phyloP scores from a whole-genome alignment of 2,113 vertebrate genomes.

The Dasyornis broadbenti region DNA sequence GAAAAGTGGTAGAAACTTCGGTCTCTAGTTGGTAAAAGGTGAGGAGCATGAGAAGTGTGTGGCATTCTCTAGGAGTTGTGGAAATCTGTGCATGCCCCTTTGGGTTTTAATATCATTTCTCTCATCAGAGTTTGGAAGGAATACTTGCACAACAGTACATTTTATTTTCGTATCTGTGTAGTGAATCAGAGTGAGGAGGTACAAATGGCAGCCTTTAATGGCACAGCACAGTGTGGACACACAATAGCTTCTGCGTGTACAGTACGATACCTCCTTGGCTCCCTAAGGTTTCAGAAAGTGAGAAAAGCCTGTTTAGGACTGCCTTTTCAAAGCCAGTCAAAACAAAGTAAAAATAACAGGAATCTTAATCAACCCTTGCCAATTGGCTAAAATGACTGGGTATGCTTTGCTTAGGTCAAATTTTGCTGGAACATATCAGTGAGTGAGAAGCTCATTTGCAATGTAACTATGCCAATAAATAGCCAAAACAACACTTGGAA shows the following conservation, averaged over 20 bases:
- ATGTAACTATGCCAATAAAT: constrained; percentile 13
- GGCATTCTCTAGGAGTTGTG: background rate
- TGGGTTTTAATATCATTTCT: background rate
- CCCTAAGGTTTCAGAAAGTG: background rate
- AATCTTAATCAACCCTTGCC: constrained; percentile 2
- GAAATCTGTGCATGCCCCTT: background rate
- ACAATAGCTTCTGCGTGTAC: background rate
- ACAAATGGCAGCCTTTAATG: background rate
- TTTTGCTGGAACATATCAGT: constrained; percentile 2
- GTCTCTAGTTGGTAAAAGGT: background rate
- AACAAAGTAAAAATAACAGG: constrained; percentile 46
- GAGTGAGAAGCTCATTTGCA: constrained; percentile 4
- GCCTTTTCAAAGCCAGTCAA: constrained; percentile 45
- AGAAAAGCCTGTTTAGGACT: constrained; percentile 8
- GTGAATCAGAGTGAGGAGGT: background rate
- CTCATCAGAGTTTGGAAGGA: background rate
- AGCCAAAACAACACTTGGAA: constrained; percentile 32
- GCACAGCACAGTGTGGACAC: background rate
- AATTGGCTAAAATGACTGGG: constrained; percentile 5
- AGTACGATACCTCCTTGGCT: background rate
- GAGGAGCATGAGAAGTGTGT: background rate
- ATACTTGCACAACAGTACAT: background rate
- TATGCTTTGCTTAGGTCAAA: background rate
- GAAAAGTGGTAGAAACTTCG: background rate
- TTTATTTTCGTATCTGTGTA: background rate